phyloP scores from a whole-genome alignment of 2,113 vertebrate genomes.

The Tringa solitaria region DNA sequence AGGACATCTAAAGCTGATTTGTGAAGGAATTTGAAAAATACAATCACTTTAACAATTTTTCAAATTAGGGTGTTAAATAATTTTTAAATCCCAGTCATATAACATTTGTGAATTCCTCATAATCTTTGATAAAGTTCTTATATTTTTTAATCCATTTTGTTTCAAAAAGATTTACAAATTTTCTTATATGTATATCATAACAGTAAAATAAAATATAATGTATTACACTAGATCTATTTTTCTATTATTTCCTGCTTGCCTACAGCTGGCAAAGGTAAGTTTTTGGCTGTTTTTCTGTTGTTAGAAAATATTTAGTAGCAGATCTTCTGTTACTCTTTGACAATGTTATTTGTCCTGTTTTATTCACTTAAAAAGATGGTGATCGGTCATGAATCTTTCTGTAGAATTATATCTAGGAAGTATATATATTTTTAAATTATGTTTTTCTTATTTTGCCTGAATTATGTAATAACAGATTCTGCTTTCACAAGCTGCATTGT shows the following conservation, averaged over 20 bases:
- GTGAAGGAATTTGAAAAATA: background rate
- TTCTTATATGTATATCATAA: background rate
- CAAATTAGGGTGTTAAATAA: background rate
- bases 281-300: background rate
- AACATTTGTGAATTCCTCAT: background rate
- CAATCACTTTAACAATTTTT: background rate
- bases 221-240: background rate
- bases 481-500: background rate
- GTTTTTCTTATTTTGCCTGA: background rate
- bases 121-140: background rate
- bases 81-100: background rate
- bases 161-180: background rate
- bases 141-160: background rate
- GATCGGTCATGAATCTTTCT: background rate
- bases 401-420: background rate
- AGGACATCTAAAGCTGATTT: background rate
- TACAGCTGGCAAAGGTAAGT: constrained; percentile 36
- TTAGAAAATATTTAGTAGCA: background rate
- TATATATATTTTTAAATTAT: background rate
- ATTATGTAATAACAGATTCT: background rate
- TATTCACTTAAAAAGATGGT: background rate
- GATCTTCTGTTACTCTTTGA: background rate
- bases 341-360: background rate
- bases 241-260: constrained; percentile 19
- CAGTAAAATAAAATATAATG: background rate